Percentiles rank a stretch among this genome's conserved stretches.
Evolutionary conservation across 2,888 invertebrate genomes (phyloP).

Genomic region (Spatulosminthurus flaviceps): DNA sequence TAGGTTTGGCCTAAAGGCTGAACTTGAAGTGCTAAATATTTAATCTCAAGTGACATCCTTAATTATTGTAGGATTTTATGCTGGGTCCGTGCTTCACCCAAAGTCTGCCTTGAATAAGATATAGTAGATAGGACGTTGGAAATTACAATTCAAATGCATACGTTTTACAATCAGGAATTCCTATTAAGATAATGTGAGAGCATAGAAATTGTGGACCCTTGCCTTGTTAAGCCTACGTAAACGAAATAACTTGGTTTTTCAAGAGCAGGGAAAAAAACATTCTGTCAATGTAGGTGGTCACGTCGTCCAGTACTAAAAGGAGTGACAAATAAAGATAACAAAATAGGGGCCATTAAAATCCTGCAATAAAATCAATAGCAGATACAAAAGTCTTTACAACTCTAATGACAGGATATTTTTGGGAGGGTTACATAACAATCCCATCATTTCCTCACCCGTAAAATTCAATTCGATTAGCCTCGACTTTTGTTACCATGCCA

Average conservation of each 20-base stretch:
- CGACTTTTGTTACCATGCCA: neutral
- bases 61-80: neutral
- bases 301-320: conserved; percentile 1
- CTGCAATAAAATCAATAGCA: conserved; percentile 9
- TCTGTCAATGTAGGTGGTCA: conserved; percentile 10
- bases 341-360: neutral
- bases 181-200: neutral
- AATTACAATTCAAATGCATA: no score
- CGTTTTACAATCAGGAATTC: neutral
- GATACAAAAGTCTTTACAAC: neutral
- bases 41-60: conserved; percentile 3
- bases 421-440: neutral
- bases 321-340: neutral
- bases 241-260: no score
- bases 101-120: no score
- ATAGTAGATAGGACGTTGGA: no score
- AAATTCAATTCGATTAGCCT: neutral
- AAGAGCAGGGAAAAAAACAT: neutral
- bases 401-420: neutral
- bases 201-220: neutral
- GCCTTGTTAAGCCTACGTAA: neutral
- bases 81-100: no score
- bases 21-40: neutral
- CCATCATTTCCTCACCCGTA: neutral
- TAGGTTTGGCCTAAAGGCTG: neutral